Percentiles rank a stretch among this genome's conserved stretches.
Conservation (phyloP, 2,113 vertebrate species). For the Coryphaenoides rupestris region DNA sequence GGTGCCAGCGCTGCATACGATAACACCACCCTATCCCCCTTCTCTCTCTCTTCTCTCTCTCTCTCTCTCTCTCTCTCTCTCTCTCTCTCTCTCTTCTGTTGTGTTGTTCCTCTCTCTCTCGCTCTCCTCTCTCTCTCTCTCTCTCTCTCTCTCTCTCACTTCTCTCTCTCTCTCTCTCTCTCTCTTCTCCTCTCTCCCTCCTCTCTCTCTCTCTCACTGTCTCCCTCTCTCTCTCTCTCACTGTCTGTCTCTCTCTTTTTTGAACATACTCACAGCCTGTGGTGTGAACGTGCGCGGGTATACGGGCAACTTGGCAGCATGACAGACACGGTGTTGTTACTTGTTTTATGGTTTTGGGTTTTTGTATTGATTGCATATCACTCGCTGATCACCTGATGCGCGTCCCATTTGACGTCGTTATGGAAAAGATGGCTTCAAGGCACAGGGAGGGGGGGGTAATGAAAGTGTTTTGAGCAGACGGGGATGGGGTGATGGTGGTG, state of each 20-base stretch:
- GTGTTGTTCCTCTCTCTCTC: too few relatives aligned
- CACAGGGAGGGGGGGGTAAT: conserved; percentile 87
- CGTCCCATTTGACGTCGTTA: conserved; percentile 90
- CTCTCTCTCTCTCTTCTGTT: too few relatives aligned
- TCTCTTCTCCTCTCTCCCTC: too few relatives aligned
- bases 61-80: too few relatives aligned
- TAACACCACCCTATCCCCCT: conserved; percentile 73
- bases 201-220: too few relatives aligned
- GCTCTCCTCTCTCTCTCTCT: too few relatives aligned
- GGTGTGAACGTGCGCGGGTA: conserved; percentile 64
- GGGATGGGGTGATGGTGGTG: neutral
- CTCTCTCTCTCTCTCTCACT: too few relatives aligned
- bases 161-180: too few relatives aligned
- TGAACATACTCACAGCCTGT: conserved; percentile 63
- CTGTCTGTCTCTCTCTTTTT: conserved; percentile 8
- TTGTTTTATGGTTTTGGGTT: too few relatives aligned
- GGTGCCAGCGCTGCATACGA: conserved; percentile 62
- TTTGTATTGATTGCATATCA: conserved; percentile 91
- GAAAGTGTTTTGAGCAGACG: conserved; percentile 76
- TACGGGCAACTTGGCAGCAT: conserved; percentile 46
- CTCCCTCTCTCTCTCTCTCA: too few relatives aligned
- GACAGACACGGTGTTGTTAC: conserved; percentile 35
- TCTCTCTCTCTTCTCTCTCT: too few relatives aligned
- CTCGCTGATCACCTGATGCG: conserved; percentile 87
- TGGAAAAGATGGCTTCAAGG: conserved; percentile 84